These are phyloP conservation scores for Morinoia aosen DNA, from an alignment of 2,888 invertebrate genomes.

Conservation along the genomic window DNA sequence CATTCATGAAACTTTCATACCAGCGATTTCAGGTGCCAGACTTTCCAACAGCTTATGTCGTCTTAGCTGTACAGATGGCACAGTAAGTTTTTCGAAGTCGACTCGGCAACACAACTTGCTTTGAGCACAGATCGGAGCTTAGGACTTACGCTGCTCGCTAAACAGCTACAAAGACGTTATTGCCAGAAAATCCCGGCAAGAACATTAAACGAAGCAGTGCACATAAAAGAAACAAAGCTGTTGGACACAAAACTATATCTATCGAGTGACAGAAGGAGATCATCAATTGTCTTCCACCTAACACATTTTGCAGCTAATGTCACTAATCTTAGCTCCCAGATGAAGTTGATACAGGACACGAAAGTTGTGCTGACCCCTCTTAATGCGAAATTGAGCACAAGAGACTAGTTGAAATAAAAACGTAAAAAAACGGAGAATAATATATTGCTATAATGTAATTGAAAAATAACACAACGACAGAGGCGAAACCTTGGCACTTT, in stretches of 20 bases:
- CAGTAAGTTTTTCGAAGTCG: no score
- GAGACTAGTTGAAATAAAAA: background rate
- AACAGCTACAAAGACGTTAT: no score
- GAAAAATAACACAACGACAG: background rate
- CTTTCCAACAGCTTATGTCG: no score
- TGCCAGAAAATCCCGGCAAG: no score
- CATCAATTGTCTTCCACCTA: background rate
- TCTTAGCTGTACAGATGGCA: no score
- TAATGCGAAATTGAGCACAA: constrained; percentile 10
- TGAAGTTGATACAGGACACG: background rate
- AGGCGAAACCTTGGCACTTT: background rate
- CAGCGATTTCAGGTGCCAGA: background rate
- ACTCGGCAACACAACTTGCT: no score
- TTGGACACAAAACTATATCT: background rate
- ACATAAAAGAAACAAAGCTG: background rate
- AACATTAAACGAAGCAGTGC: background rate
- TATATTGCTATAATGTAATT: background rate
- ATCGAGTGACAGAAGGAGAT: background rate
- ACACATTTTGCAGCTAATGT: background rate
- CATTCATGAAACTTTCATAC: background rate
- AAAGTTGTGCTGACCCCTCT: background rate
- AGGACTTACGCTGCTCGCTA: no score
- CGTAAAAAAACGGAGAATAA: background rate
- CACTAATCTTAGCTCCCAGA: background rate
- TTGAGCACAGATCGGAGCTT: no score